Conservation (phyloP, 2,888 invertebrate genomes). For the Eremobia ochroleuca region DNA sequence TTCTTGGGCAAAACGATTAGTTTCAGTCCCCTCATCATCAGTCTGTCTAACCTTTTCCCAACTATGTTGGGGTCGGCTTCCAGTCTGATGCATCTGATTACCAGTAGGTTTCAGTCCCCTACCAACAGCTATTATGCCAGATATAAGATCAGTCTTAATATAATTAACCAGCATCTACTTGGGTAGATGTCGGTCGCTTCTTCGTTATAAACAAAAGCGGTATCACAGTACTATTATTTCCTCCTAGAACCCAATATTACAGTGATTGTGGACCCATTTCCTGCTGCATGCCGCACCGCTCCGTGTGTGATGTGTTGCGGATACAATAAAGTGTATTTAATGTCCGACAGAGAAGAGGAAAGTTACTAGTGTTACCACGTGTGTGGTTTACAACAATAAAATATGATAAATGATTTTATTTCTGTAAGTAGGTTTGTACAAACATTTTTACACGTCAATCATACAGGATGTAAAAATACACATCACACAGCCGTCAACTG, state of each 20-base stretch:
- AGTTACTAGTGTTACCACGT: not conserved
- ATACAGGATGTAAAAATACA: too few relatives aligned
- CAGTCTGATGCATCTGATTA: too few relatives aligned
- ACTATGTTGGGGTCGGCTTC: not conserved
- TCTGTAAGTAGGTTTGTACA: too few relatives aligned
- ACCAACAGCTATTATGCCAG: too few relatives aligned
- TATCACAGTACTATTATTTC: not conserved
- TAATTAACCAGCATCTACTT: too few relatives aligned
- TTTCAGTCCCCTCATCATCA: not conserved
- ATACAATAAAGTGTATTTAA: not conserved
- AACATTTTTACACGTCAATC: too few relatives aligned
- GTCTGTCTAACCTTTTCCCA: not conserved
- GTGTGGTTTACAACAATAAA: not conserved
- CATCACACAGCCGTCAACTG: too few relatives aligned
- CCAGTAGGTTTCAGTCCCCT: too few relatives aligned
- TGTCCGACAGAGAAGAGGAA: not conserved
- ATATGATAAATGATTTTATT: too few relatives aligned
- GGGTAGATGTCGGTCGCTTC: too few relatives aligned
- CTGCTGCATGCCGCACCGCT: not conserved
- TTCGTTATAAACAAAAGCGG: not conserved
- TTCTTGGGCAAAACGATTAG: not conserved
- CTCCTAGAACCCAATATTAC: not conserved
- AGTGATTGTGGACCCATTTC: constrained; percentile 3
- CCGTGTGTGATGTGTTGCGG: not conserved
- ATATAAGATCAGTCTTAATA: too few relatives aligned